Base-by-base conservation (phyloP, 2,888 invertebrate genomes). In the Tipula confusa region DNA sequence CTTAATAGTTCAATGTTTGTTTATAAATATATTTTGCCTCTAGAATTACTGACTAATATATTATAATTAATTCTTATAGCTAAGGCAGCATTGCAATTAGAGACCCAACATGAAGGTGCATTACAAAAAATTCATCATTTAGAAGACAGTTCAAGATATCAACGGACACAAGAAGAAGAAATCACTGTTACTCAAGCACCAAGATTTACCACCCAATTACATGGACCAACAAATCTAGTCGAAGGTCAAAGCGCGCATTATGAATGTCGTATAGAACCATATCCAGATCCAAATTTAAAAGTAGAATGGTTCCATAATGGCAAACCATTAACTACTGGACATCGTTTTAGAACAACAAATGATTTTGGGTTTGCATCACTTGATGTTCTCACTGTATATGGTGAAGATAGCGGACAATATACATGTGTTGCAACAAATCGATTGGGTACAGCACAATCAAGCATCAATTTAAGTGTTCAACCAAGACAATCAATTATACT, bases 331-430 rank as follows among this genome's bases (percentile, higher is more conserved):
- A 94, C 94, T 87, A 95, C 95, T 85, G 96, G 96, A 84, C 97
- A 98, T 88, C 93, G 98, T 85, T 97, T 96, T 91, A 93, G 97
- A 87, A 98, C 98, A 82, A 95, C 97, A 82, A 96, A 95, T 87
- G 98, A 99, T 88, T 99, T 99, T 89, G 99, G 99, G 81, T 98
- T 98, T 89, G 97, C 98, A 84, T 96, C 98, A 83, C 92, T 99
- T 85, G 99, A 99, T 88, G 96, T 99, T 85, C 92, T 98, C 31
- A 96, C 97, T 79, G 97, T 97, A 1, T 97, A 97, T 87, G 95
- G 95, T 18, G 97, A 97, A 90, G 99, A 99, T 89, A 95, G 96
- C 85, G 98, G 98, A 83, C 96, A 96, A 88, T 97, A 97, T 87
- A 95, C 95, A 13, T 96, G 96, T 89, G 93, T 93, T 87, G 97